phyloP scores from a whole-genome alignment of 2,113 vertebrate genomes.

The Carassius auratus region DNA sequence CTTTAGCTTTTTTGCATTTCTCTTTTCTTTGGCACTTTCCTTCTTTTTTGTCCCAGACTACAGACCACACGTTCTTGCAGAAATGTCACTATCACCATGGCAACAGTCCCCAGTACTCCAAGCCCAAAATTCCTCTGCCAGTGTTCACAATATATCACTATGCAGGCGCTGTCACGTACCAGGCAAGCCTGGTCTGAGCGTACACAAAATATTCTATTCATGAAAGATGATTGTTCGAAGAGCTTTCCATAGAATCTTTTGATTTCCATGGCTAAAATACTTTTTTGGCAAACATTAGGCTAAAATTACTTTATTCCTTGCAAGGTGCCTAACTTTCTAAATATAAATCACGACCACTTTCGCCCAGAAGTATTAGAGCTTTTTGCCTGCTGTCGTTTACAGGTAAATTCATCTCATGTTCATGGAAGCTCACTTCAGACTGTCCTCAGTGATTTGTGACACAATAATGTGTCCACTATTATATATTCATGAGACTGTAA shows the following conservation, averaged over 20 bases:
- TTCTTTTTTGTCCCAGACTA: constrained; percentile 77
- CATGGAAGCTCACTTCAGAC: neutral
- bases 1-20: neutral
- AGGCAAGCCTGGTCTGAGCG: constrained; percentile 72
- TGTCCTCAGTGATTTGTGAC: constrained; percentile 10
- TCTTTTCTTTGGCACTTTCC: neutral
- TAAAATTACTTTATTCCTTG: neutral
- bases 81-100: constrained; percentile 93
- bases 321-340: constrained; percentile 91
- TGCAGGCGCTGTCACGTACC: constrained; percentile 89
- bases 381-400: constrained; percentile 82
- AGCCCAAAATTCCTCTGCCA: constrained; percentile 89
- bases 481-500: constrained; percentile 33
- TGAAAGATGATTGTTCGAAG: neutral
- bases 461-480: constrained; percentile 1
- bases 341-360: constrained; percentile 88
- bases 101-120: constrained; percentile 81
- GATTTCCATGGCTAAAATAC: neutral
- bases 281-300: neutral
- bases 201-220: neutral
- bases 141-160: constrained; percentile 89
- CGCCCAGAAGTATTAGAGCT: constrained; percentile 82
- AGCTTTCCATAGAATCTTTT: neutral
- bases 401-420: constrained; percentile 73
- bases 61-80: constrained; percentile 94